Base-by-base conservation (phyloP, 2,113 vertebrate genomes). In the Entomyzon cyanotis region DNA sequence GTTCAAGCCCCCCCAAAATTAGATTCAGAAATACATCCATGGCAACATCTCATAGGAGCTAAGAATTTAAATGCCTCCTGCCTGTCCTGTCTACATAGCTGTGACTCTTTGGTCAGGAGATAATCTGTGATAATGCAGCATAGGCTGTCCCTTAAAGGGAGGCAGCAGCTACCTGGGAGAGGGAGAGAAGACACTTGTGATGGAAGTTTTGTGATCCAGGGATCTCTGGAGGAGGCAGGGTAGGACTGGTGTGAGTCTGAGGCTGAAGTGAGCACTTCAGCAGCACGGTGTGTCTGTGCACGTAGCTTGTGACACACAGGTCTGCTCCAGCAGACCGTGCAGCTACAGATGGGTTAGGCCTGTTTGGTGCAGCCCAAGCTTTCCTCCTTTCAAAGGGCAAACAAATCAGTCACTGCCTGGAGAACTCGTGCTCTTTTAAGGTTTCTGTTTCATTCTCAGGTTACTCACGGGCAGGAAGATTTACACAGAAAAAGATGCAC, bases 401-500 rank as follows among this genome's bases (percentile, higher is more conserved):
- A 44, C 22, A 87, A 71, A 77, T 25, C 47, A 69, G 24, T 28
- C n/a, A 33, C 33, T 71, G 39, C 33, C 37, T 68, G 59, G 24
- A 68, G 42, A 63, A 53, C 16, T 28, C 15, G 8, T 9, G 39
- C 9, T 71, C 19, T 69, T 77, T 14, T 47, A 67, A 94, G 21
- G 25, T 87, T 56, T 71, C 8, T 71, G 10, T 73, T 82, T 94
- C 20, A 69, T 89, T 97, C 44, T 94, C 97, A 99, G 99, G 95
- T 97, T 99, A 50, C 97, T 99, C 95, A 99, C 98, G 0, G 99
- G 99, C 90, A 98, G 98, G 84, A 99, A 98, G 97, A 99, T 99
- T 97, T 99, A 95, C 94, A 99, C 98, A 31, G 98, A 99, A 96
- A 98, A 99, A 92, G 99, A 99, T 14, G 99, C 99, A 7, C 96